Conservation (phyloP, 2,113 vertebrate genomes). For the Symphodus melops region DNA sequence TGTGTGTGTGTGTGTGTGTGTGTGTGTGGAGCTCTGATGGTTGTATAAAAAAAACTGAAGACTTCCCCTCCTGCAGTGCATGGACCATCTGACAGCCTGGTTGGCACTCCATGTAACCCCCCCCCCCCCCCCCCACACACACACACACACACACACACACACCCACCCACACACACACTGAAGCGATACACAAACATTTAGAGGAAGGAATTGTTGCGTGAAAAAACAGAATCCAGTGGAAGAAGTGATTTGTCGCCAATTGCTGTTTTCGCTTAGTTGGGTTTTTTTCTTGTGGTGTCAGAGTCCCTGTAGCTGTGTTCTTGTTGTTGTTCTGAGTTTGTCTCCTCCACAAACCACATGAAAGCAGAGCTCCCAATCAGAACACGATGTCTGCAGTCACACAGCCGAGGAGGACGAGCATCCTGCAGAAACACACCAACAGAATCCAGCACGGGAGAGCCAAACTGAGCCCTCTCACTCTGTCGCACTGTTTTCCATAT, state of each 20-base stretch:
- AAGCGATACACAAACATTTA: slow-evolving; percentile 50
- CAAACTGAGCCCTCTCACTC: slow-evolving; percentile 10
- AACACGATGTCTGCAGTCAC: slow-evolving; percentile 68
- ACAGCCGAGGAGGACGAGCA: slow-evolving; percentile 50
- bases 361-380: slow-evolving; percentile 51
- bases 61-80: slow-evolving; percentile 41
- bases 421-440: slow-evolving; percentile 64
- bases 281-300: slow-evolving; percentile 8
- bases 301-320: slow-evolving; percentile 13
- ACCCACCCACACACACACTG: too few relatives aligned
- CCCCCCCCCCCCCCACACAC: slow-evolving; percentile 35
- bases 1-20: too few relatives aligned
- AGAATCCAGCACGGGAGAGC: slow-evolving; percentile 36
- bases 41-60: slow-evolving; percentile 48
- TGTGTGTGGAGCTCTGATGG: slow-evolving; percentile 41
- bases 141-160: too few relatives aligned
- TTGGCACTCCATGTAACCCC: too few relatives aligned
- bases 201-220: background rate
- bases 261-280: slow-evolving; percentile 26
- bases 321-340: slow-evolving; percentile 40
- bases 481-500: slow-evolving; percentile 63
- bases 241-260: slow-evolving; percentile 9
- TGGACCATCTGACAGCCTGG: slow-evolving; percentile 35
- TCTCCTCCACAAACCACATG: slow-evolving; percentile 50
- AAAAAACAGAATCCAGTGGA: slow-evolving; percentile 18